These are phyloP conservation scores for Drosophila barbarae DNA, from an alignment of 2,888 invertebrate genomes.

Conservation along the genomic window DNA sequence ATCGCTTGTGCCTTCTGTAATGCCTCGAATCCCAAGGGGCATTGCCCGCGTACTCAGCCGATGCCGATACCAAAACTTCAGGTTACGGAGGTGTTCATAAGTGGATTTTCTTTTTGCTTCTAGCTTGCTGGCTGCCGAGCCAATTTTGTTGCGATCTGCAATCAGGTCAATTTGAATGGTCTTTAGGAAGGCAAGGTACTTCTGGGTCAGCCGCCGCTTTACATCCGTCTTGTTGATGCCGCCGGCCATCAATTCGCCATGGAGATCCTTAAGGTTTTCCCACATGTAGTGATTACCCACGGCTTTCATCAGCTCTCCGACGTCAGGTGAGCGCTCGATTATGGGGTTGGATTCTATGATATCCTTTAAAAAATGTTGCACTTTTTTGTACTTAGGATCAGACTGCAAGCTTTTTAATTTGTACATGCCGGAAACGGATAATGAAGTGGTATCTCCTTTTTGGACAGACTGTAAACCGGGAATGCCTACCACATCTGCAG, in stretches of 20 bases:
- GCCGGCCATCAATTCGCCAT: slow-evolving; percentile 24
- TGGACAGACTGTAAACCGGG: no score
- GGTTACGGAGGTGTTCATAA: background rate
- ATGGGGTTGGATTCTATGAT: slow-evolving; percentile 27
- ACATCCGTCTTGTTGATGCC: background rate
- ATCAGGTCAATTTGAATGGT: slow-evolving; percentile 1
- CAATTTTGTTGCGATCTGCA: background rate
- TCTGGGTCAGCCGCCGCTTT: slow-evolving; percentile 14
- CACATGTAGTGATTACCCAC: slow-evolving; percentile 51
- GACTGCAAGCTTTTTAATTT: background rate
- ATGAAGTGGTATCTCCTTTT: background rate
- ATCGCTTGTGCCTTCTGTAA: background rate
- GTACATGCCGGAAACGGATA: background rate
- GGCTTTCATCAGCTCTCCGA: background rate
- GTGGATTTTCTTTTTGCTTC: background rate
- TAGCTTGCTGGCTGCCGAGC: no score
- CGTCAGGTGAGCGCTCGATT: slow-evolving; percentile 20
- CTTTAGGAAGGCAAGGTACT: slow-evolving; percentile 35
- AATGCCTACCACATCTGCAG: no score
- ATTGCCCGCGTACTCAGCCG: background rate
- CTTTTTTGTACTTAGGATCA: accelerated
- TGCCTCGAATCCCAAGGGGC: background rate
- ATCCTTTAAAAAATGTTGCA: slow-evolving; percentile 17
- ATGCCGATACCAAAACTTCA: background rate
- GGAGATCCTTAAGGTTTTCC: slow-evolving; percentile 23